Evolutionary conservation across 2,797 vertebrate species (phyloP), one percentile per base, ranked within the genome.

Genomic region (Halcyon chelicuti): DNA sequence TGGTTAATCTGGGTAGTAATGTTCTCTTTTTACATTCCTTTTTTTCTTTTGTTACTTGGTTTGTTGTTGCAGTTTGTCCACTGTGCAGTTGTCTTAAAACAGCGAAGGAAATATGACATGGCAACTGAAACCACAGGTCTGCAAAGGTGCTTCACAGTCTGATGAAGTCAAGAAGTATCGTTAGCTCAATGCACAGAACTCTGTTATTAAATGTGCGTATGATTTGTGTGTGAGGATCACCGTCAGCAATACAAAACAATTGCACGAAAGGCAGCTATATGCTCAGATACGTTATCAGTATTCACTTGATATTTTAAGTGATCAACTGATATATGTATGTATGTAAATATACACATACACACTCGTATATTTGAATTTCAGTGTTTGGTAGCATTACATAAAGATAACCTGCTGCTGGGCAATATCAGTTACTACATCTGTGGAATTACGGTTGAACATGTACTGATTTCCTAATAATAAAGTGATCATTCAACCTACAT

Each of bases 401-500:
- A 62, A 51, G 61, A 71, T 28, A 75, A 57, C 6, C 44, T 88
- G 33, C 46, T 1, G 4, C 55, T 47, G 52, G 39, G 18, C 55
- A 39, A 1, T 79, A 60, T 40, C 76, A 35, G 5, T 72, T 92
- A n/a, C 70, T 65, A 11, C 37, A 29, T 73, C 44, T 61, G 23
- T 75, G 73, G 55, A 86, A 57, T 39, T 73, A 33, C 65, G 60
- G 40, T 55, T 61, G 71, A 77, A 51, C 77, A 61, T 57, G 17
- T 35, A 60, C 67, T 39, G 57, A 73, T 79, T 90, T 94, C 68
- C 22, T 72, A 54, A n/a, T 72, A 63, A 79, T n/a, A 85, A 84
- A 93, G 60, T 81, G 58, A 85, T 94, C 57, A 54, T 92, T 94
- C 89, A 89, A 25, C 35, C 70, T 75, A 31, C 62, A 57, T 72